These are phyloP conservation scores for Pygocentrus nattereri DNA, from an alignment of 2,797 vertebrate genomes.

Conservation along the genomic window DNA sequence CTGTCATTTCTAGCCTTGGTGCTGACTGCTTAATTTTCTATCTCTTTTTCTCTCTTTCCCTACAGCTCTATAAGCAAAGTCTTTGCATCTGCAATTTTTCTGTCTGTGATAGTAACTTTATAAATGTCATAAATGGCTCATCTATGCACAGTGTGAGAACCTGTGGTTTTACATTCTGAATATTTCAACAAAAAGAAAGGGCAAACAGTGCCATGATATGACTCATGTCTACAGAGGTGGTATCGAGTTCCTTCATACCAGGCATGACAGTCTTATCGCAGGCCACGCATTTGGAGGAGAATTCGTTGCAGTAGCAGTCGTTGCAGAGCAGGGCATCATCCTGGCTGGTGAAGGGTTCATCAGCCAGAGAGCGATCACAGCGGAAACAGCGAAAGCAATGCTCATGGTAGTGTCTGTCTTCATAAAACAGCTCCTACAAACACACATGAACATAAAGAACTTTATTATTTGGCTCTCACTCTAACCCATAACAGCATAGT, in stretches of 20 bases:
- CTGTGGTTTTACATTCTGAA: constrained; percentile 25
- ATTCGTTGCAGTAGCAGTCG: constrained; percentile 97
- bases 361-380: constrained; percentile 93
- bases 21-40: constrained; percentile 43
- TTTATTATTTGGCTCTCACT: background rate
- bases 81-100: background rate
- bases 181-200: constrained; percentile 7
- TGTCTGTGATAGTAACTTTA: constrained; percentile 40
- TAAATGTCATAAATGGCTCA: constrained; percentile 19
- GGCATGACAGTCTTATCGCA: constrained; percentile 98
- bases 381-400: constrained; percentile 98
- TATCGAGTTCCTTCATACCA: constrained; percentile 74
- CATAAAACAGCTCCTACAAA: constrained; percentile 94
- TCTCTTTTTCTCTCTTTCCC: constrained; percentile 11
- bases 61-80: background rate
- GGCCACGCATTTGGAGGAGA: constrained; percentile 94
- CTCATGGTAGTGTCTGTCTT: constrained; percentile 96
- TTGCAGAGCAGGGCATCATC: constrained; percentile 94
- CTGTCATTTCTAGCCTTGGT: constrained; percentile 64
- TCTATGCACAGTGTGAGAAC: background rate
- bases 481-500: background rate
- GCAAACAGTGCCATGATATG: constrained; percentile 24
- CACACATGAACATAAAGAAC: constrained; percentile 22
- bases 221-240: constrained; percentile 1
- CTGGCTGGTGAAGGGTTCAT: constrained; percentile 97